Conservation (phyloP, 2,888 invertebrate species). For the Agrotis segetum region DNA sequence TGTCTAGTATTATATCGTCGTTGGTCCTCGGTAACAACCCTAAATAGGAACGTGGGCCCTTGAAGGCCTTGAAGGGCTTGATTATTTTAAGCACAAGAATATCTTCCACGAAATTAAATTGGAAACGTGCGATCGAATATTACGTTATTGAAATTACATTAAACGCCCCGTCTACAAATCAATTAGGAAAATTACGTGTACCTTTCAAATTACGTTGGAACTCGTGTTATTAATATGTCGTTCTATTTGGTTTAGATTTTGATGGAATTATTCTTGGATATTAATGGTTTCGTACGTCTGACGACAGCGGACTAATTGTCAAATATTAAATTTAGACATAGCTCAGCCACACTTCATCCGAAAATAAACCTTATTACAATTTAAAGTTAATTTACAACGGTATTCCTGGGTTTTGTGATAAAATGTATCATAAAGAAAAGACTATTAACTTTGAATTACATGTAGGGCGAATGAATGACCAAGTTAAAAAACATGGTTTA, state of each 20-base stretch:
- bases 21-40: neutral
- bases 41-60: conserved; percentile 10
- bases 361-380: too few relatives aligned
- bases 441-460: too few relatives aligned
- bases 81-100: conserved; percentile 36
- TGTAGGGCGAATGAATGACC: too few relatives aligned
- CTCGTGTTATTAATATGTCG: conserved; percentile 1
- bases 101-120: conserved; percentile 35
- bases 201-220: conserved; percentile 5
- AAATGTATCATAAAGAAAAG: too few relatives aligned
- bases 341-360: too few relatives aligned
- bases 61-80: conserved; percentile 7
- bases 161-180: conserved; percentile 17
- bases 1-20: too few relatives aligned
- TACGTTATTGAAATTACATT: conserved; percentile 27
- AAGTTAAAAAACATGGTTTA: neutral
- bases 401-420: too few relatives aligned
- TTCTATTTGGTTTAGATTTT: neutral
- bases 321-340: too few relatives aligned
- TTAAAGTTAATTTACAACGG: too few relatives aligned
- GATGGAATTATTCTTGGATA: neutral
- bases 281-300: neutral
- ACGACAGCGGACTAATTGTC: neutral
- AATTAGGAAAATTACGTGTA: conserved; percentile 41
- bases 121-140: conserved; percentile 38